These are phyloP conservation scores for Limnephilus rhombicus DNA, from an alignment of 2,888 invertebrate species.

Conservation along the genomic window DNA sequence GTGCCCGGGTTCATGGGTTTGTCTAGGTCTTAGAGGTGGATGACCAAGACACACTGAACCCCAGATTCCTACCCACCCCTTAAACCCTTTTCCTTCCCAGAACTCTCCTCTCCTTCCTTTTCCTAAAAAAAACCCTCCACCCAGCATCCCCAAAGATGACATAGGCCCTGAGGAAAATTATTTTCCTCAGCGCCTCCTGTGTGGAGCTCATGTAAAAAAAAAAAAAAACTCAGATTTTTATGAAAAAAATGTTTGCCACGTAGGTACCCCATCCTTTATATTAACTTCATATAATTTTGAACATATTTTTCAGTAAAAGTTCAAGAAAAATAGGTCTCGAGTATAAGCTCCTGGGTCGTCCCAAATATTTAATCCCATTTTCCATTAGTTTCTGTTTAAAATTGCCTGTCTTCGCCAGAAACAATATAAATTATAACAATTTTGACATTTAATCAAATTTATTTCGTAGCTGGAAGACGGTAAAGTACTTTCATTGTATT, in stretches of 20 bases:
- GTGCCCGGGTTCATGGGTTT: no score
- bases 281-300: background rate
- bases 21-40: no score
- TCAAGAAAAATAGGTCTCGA: background rate
- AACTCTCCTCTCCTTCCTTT: no score
- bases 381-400: background rate
- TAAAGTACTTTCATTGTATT: background rate
- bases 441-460: background rate
- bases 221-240: no score
- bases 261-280: background rate
- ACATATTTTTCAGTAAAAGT: background rate
- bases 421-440: background rate
- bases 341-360: background rate
- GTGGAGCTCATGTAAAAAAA: no score
- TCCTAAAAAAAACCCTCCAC: no score
- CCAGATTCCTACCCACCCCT: no score
- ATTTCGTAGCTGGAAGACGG: background rate
- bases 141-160: no score
- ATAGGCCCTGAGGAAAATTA: no score
- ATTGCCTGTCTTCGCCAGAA: background rate
- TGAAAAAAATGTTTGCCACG: background rate
- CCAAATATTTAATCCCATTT: background rate
- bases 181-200: no score
- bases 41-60: no score
- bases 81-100: no score